Conservation (phyloP, 2,888 invertebrate species). For the Drosophila demipolita region DNA sequence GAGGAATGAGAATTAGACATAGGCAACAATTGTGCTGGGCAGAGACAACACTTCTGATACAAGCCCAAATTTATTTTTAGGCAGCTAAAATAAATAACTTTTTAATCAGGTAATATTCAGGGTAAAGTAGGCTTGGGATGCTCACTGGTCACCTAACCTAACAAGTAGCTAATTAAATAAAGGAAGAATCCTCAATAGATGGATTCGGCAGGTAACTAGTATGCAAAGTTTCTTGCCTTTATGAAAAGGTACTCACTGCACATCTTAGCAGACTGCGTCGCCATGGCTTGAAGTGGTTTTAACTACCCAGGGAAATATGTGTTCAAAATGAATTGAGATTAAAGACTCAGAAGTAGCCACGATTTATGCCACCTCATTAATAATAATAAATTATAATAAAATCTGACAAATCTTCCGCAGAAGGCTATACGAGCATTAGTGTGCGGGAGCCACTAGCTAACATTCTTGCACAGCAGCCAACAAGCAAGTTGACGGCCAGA, state of each 20-base stretch:
- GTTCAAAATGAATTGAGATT: neutral
- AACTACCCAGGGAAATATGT: neutral
- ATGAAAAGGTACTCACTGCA: no score
- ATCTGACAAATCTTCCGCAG: constrained; percentile 84
- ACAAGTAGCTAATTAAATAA: no score
- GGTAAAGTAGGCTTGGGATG: neutral
- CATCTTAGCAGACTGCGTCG: no score
- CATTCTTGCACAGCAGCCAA: constrained; percentile 88
- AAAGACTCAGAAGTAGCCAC: no score
- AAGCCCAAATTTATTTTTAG: neutral
- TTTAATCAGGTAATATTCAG: neutral
- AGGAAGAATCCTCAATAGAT: neutral
- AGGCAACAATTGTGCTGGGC: neutral
- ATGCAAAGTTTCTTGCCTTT: no score
- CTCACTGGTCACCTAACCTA: no score
- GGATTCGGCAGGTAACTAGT: no score
- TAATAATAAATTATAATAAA: constrained; percentile 1
- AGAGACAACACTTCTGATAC: neutral
- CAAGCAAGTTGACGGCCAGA: constrained; percentile 82
- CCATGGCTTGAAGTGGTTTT: no score
- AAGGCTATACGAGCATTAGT: constrained; percentile 96
- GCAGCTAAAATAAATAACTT: no score
- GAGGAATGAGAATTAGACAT: neutral
- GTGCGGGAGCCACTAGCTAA: constrained; percentile 94
- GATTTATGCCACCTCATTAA: neutral